These are phyloP conservation scores for Copidosoma floridanum DNA, from an alignment of 1,140 invertebrate genomes.

Conservation along the genomic window DNA sequence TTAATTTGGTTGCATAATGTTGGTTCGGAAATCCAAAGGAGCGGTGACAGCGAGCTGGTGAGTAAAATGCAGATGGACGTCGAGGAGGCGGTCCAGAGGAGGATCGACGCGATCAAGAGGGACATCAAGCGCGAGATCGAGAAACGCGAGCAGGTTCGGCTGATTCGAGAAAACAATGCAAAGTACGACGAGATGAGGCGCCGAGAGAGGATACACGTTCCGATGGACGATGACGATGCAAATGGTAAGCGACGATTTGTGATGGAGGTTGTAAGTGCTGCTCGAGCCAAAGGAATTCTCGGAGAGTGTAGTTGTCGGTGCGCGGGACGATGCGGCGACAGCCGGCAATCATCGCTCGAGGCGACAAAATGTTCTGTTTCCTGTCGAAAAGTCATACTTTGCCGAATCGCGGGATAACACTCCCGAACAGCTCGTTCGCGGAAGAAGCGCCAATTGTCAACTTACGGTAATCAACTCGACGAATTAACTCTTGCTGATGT, in stretches of 20 bases:
- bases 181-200: constrained; percentile 29
- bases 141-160: constrained; percentile 21
- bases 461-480: no score
- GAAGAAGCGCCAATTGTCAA: no score
- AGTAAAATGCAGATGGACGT: no score
- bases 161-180: constrained; percentile 38
- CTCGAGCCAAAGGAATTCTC: neutral
- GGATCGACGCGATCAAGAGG: constrained; percentile 41
- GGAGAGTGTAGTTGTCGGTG: neutral
- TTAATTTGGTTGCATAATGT: no score
- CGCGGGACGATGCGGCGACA: neutral
- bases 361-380: no score
- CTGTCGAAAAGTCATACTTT: no score
- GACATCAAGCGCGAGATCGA: constrained; percentile 39
- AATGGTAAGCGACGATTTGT: constrained; percentile 13
- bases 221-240: neutral
- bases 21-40: no score
- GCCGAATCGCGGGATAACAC: no score
- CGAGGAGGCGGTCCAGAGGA: constrained; percentile 35
- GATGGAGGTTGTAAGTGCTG: constrained; percentile 9
- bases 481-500: no score
- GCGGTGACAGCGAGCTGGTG: no score
- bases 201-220: constrained; percentile 1
- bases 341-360: constrained; percentile 3
- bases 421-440: no score